Evolutionary conservation across 1,140 invertebrate genomes (phyloP).

Genomic region (Paraescarpia echinospica): DNA sequence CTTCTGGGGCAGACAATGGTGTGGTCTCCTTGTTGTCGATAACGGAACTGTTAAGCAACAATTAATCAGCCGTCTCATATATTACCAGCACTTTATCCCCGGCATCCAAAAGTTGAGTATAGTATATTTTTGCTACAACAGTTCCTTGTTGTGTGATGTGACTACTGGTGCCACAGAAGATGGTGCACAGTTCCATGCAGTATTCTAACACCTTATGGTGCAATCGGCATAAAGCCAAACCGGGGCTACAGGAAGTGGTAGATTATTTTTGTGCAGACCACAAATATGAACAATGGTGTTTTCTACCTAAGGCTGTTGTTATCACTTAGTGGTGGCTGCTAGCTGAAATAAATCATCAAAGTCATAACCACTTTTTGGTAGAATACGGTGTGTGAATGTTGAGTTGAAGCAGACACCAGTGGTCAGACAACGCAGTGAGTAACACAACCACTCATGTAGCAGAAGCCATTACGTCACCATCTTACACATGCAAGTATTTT

Average conservation of each 20-base stretch:
- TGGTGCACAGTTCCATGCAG: background rate
- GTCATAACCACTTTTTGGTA: background rate
- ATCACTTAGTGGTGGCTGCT: background rate
- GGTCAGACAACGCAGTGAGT: background rate
- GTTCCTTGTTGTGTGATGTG: background rate
- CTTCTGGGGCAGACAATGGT: background rate
- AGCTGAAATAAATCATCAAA: background rate
- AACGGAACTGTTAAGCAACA: background rate
- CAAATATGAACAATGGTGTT: background rate
- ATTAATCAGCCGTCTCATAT: background rate
- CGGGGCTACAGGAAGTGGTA: background rate
- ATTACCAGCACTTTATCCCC: background rate
- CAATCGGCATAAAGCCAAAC: background rate
- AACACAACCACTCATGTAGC: background rate
- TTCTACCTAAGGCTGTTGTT: background rate
- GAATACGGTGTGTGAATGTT: background rate
- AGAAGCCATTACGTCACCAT: background rate
- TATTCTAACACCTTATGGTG: background rate
- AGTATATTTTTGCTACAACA: slow-evolving; percentile 2
- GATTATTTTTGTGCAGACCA: background rate
- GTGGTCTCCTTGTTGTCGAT: background rate
- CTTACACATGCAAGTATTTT: background rate
- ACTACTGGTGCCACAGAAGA: background rate
- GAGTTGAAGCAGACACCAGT: too few species aligned
- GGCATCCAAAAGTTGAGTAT: background rate